A percentile compares a stretch with the other conserved stretches of the same genome.
These are phyloP conservation scores for Chelidonichthys spinosus DNA, from an alignment of 2,797 vertebrate genomes.

Conservation along the genomic window DNA sequence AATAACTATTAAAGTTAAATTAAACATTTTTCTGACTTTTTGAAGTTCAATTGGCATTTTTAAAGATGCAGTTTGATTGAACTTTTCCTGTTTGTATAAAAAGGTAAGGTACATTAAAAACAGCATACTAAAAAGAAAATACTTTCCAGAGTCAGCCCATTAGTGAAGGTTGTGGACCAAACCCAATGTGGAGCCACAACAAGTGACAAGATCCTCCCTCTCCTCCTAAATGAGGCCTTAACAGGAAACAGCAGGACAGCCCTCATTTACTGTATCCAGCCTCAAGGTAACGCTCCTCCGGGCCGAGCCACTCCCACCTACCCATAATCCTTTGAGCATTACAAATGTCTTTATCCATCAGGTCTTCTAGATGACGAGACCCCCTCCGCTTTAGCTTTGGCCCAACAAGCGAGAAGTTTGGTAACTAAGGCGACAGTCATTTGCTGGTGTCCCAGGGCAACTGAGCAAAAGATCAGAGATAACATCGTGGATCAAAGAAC, in stretches of 20 bases:
- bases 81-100: background rate
- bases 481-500: conserved; percentile 75
- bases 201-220: conserved; percentile 67
- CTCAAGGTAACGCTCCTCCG: conserved; percentile 77
- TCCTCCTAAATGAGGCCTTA: conserved; percentile 80
- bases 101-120: background rate
- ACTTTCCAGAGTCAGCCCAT: conserved; percentile 73
- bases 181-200: conserved; percentile 41
- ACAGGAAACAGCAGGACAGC: conserved; percentile 83
- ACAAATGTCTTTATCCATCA: conserved; percentile 18
- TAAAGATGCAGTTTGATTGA: background rate
- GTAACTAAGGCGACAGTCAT: conserved; percentile 70
- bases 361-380: conserved; percentile 74
- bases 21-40: too few relatives aligned
- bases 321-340: background rate
- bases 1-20: background rate
- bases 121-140: background rate
- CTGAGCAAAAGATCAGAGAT: conserved; percentile 60
- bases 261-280: conserved; percentile 84
- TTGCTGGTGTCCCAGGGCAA: conserved; percentile 79
- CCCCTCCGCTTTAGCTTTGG: conserved; percentile 79
- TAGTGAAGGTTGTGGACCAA: conserved; percentile 67
- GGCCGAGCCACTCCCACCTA: background rate
- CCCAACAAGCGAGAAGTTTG: conserved; percentile 72
- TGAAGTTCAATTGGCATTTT: background rate